Percentiles rank a stretch among this genome's conserved stretches.
phyloP scores from a whole-genome alignment of 2,113 vertebrate genomes.

The Paradisaea rubra region DNA sequence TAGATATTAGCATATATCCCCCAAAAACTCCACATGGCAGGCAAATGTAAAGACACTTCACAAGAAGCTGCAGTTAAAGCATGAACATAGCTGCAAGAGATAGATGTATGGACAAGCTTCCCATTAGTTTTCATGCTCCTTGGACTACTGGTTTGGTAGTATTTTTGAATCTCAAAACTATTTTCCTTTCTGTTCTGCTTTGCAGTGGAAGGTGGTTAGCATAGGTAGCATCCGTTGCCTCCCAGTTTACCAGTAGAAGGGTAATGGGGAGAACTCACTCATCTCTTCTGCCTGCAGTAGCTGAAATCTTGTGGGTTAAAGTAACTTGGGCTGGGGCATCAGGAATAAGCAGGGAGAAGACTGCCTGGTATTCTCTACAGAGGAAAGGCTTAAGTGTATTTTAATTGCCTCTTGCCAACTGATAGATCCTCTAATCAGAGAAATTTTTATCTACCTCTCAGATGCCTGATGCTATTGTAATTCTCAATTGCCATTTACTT shows the following conservation, averaged over 20 bases:
- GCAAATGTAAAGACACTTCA: rapidly evolving
- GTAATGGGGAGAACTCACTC: not conserved
- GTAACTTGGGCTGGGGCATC: not conserved
- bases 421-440: not conserved
- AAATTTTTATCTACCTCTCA: not conserved
- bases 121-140: not conserved
- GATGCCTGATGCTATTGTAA: not conserved
- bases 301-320: not conserved
- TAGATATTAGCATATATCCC: not conserved
- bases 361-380: not conserved
- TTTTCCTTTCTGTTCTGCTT: not conserved
- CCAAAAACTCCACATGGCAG: rapidly evolving
- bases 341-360: not conserved
- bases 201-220: not conserved
- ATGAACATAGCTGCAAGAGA: not conserved
- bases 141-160: not conserved
- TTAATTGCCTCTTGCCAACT: slow-evolving; percentile 4
- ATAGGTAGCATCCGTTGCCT: not conserved
- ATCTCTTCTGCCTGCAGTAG: not conserved
- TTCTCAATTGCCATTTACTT: not conserved
- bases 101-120: not conserved
- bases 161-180: not conserved
- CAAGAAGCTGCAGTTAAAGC: not conserved
- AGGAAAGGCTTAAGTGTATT: not conserved
- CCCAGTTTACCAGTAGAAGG: not conserved